A percentile compares a stretch with the other conserved stretches of the same genome.
Evolutionary conservation across 2,797 vertebrate species (phyloP).

Genomic region (Sebastes trivittatus): DNA sequence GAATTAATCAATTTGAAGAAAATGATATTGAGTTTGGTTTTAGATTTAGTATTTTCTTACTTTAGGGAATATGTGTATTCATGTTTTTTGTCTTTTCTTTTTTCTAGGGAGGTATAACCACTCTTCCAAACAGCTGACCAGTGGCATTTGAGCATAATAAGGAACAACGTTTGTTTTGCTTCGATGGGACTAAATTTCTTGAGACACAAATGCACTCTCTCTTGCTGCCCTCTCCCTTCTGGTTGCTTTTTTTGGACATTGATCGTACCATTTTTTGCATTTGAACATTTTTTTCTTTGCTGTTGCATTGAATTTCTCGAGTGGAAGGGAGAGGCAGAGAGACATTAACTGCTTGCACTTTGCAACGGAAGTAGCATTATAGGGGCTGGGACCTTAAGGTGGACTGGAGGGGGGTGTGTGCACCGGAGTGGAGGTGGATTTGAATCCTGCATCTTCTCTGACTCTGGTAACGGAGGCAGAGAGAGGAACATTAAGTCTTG

Average conservation of each 20-base stretch:
- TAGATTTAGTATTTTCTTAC: neutral
- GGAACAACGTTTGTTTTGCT: slow-evolving; percentile 54
- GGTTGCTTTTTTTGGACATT: slow-evolving; percentile 48
- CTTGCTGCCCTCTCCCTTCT: slow-evolving; percentile 63
- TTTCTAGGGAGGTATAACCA: slow-evolving; percentile 81
- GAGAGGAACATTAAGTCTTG: slow-evolving; percentile 14
- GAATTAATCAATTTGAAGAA: neutral
- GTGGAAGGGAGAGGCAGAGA: slow-evolving; percentile 61
- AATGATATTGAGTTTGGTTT: neutral
- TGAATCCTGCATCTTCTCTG: slow-evolving; percentile 12
- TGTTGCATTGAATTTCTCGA: slow-evolving; percentile 50
- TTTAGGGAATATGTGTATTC: neutral
- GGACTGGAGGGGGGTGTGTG: slow-evolving; percentile 8
- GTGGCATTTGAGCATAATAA: slow-evolving; percentile 12
- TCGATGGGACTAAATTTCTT: slow-evolving; percentile 63
- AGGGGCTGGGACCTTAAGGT: slow-evolving; percentile 50
- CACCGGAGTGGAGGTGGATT: neutral
- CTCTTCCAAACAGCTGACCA: slow-evolving; percentile 17
- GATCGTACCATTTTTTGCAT: slow-evolving; percentile 27
- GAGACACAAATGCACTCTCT: slow-evolving; percentile 77
- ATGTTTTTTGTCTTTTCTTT: neutral
- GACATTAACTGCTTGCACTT: slow-evolving; percentile 83
- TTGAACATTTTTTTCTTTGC: slow-evolving; percentile 43
- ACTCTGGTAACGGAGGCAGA: neutral
- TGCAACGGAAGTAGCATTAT: slow-evolving; percentile 77